Base-by-base conservation (phyloP, 2,888 invertebrate genomes). In the Scotopteryx bipunctaria region DNA sequence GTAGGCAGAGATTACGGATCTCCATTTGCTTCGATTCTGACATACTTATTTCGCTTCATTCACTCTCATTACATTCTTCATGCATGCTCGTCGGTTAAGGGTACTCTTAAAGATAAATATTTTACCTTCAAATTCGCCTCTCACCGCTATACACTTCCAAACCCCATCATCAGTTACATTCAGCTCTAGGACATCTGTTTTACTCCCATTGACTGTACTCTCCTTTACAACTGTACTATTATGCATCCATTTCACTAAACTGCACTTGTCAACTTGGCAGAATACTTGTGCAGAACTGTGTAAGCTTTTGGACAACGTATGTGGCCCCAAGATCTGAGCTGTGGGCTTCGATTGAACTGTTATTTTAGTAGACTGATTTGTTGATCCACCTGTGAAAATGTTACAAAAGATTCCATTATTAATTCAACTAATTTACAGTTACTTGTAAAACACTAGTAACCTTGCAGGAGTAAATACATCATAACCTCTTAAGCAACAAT, bases 271-370 rank as follows among this genome's bases (percentile, higher is more conserved):
- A 1, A 81, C 78, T 6, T 69, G 64, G 51, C 88, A 89, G 1
- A 69, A 69, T 0, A 86, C 59, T 48, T 83, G 78, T 2, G 76
- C 49, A 15, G 64, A 58, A 0, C 75, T 59, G 51, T 82, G 55
- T 0, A 67, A 61, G 0, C 37, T 66, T 27, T 57, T 71, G 0
- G 64, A 62, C 0, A 86, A 27, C 1, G 69, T 63, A 54, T 83
- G 85, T 0, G 83, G 77, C 0, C 86, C 86, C 15, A 83, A 59
- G 42, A 89, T 85, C 56, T 81, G 78, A 0, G 81, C 83, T 25
- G 68, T 67, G 1, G 89, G 83, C n/a, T 72, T 60, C 0, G 63
- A 29, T 55, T 66, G 62, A 11, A 83, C 53, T 0, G 60, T 64
- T 40, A 90, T 69, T 19, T 63, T 55, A 1, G 74, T 72, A 0